These are phyloP conservation scores for Crossaster papposus DNA, from an alignment of 53 echinoderm and acorn worm species.

Conservation along the genomic window DNA sequence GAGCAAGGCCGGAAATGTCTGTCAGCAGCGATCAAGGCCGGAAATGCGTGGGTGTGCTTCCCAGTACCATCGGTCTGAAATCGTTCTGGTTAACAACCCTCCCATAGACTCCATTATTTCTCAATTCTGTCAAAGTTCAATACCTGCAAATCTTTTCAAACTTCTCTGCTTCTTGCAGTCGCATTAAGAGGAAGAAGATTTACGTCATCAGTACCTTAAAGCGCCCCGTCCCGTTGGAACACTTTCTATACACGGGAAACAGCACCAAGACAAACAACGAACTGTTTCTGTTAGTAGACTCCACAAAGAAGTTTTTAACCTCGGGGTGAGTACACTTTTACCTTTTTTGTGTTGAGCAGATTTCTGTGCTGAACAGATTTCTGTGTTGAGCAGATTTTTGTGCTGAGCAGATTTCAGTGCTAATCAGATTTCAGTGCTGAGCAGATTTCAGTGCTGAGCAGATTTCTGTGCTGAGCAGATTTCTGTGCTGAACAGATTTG, in stretches of 20 bases:
- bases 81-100: too few relatives aligned
- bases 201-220: slow-evolving; percentile 97
- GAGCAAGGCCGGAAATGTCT: too few relatives aligned
- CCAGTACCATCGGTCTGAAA: too few relatives aligned
- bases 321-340: slow-evolving; percentile 70
- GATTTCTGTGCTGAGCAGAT: neutral
- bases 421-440: neutral
- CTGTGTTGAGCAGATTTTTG: too few relatives aligned
- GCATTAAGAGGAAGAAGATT: slow-evolving; percentile 88
- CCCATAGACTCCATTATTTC: too few relatives aligned
- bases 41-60: too few relatives aligned
- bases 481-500: too few relatives aligned
- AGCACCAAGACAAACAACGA: slow-evolving; percentile 92
- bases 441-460: neutral
- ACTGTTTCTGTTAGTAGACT: slow-evolving; percentile 87
- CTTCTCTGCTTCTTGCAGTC: slow-evolving; percentile 41
- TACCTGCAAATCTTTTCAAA: neutral
- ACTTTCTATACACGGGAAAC: slow-evolving; percentile 95
- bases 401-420: too few relatives aligned
- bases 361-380: too few relatives aligned
- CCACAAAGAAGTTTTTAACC: slow-evolving; percentile 72
- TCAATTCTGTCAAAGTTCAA: too few relatives aligned
- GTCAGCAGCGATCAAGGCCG: too few relatives aligned
- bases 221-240: slow-evolving; percentile 96
- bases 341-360: too few relatives aligned